A percentile compares a stretch with the other conserved stretches of the same genome.
These are phyloP conservation scores for Agonopterix heracliana DNA, from an alignment of 2,888 invertebrate genomes.

Conservation along the genomic window DNA sequence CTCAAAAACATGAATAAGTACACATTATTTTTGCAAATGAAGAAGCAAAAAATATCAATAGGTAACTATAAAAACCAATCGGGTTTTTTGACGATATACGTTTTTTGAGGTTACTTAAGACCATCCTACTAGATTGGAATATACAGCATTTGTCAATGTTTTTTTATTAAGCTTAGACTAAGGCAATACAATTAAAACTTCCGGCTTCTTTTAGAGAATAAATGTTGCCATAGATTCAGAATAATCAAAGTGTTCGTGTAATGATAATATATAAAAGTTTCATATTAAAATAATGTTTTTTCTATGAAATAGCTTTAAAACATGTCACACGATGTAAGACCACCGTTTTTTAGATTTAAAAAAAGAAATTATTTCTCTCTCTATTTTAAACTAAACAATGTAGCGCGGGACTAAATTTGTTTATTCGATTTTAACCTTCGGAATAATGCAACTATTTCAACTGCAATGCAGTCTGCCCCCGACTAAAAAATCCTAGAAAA, in stretches of 20 bases:
- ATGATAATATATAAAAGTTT: slow-evolving; percentile 28
- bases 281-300: slow-evolving; percentile 25
- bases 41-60: too few relatives aligned
- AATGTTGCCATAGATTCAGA: slow-evolving; percentile 66
- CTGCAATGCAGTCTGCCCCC: too few relatives aligned
- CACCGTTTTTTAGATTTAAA: slow-evolving; percentile 64
- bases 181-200: slow-evolving; percentile 41
- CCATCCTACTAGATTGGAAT: background rate
- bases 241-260: slow-evolving; percentile 39
- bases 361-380: slow-evolving; percentile 31
- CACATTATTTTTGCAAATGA: too few relatives aligned
- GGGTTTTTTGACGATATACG: too few relatives aligned
- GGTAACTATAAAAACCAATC: too few relatives aligned
- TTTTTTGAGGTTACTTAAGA: too few relatives aligned
- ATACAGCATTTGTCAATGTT: slow-evolving; percentile 36
- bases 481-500: too few relatives aligned
- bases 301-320: slow-evolving; percentile 63
- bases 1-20: too few relatives aligned
- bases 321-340: slow-evolving; percentile 64
- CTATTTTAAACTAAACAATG: slow-evolving; percentile 44
- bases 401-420: slow-evolving; percentile 45
- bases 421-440: slow-evolving; percentile 14
- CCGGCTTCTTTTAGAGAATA: slow-evolving; percentile 27
- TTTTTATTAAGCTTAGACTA: slow-evolving; percentile 53
- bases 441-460: too few relatives aligned